Evolutionary conservation across 2,888 invertebrate species (phyloP).

Genomic region (Platypus cylindrus): DNA sequence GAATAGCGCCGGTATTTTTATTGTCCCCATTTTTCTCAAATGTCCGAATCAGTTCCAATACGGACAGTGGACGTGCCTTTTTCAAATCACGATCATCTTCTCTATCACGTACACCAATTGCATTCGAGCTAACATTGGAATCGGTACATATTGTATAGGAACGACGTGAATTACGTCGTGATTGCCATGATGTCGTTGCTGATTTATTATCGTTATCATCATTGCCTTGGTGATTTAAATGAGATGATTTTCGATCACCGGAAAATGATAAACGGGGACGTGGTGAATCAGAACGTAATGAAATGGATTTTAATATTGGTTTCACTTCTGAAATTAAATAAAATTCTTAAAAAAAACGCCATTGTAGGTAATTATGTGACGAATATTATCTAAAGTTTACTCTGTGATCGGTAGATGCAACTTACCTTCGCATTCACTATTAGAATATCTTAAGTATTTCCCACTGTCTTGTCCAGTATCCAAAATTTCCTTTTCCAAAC

Average conservation of each 20-base stretch:
- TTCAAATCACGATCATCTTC: slow-evolving; percentile 26
- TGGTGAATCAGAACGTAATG: slow-evolving; percentile 46
- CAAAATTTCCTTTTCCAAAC: slow-evolving; percentile 19
- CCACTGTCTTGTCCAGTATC: slow-evolving; percentile 16
- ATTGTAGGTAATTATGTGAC: neutral
- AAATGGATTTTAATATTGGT: slow-evolving; percentile 51
- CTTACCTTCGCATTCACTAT: slow-evolving; percentile 8
- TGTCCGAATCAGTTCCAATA: slow-evolving; percentile 53
- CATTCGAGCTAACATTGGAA: slow-evolving; percentile 20
- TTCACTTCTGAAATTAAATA: slow-evolving; percentile 32
- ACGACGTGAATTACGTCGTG: slow-evolving; percentile 15
- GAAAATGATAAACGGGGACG: slow-evolving; percentile 53
- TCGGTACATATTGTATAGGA: slow-evolving; percentile 28
- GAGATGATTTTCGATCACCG: slow-evolving; percentile 31
- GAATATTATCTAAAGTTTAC: too few relatives aligned
- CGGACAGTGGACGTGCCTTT: slow-evolving; percentile 42
- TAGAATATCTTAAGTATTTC: slow-evolving; percentile 10
- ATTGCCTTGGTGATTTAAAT: slow-evolving; percentile 19
- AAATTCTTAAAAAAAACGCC: neutral
- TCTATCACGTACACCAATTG: slow-evolving; percentile 11
- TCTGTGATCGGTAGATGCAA: too few relatives aligned
- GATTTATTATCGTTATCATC: too few relatives aligned
- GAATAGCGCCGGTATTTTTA: slow-evolving; percentile 30
- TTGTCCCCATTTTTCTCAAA: slow-evolving; percentile 40
- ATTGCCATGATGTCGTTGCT: too few relatives aligned